These are phyloP conservation scores for Chaetoderma sp. DNA, from an alignment of 2,888 invertebrate species.

Conservation along the genomic window DNA sequence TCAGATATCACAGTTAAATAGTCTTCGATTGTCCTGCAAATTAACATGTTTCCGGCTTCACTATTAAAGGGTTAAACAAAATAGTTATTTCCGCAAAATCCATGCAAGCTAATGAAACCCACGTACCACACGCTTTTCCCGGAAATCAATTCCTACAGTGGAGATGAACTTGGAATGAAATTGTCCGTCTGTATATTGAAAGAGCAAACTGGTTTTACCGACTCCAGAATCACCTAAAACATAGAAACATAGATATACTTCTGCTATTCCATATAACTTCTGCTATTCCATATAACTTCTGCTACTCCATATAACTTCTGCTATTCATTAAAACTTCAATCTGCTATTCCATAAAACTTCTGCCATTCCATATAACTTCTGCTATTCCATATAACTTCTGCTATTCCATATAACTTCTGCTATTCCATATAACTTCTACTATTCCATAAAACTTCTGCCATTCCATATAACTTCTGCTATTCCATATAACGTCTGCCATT, in stretches of 20 bases:
- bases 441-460: no score
- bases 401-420: no score
- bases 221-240: constrained; percentile 85
- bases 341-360: no score
- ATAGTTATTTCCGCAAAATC: neutral
- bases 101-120: neutral
- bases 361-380: no score
- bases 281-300: neutral
- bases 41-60: no score
- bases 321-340: no score
- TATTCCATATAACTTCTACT: no score
- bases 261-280: neutral
- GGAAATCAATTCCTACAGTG: constrained; percentile 97
- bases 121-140: constrained; percentile 88
- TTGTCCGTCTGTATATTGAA: constrained; percentile 93
- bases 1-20: no score
- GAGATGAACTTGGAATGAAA: constrained; percentile 95
- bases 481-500: neutral
- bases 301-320: neutral
- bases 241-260: neutral
- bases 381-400: no score
- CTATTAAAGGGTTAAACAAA: no score
- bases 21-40: no score
- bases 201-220: constrained; percentile 95
- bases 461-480: no score